phyloP scores from a whole-genome alignment of 2,797 vertebrate genomes.

The Fratercula arctica region DNA sequence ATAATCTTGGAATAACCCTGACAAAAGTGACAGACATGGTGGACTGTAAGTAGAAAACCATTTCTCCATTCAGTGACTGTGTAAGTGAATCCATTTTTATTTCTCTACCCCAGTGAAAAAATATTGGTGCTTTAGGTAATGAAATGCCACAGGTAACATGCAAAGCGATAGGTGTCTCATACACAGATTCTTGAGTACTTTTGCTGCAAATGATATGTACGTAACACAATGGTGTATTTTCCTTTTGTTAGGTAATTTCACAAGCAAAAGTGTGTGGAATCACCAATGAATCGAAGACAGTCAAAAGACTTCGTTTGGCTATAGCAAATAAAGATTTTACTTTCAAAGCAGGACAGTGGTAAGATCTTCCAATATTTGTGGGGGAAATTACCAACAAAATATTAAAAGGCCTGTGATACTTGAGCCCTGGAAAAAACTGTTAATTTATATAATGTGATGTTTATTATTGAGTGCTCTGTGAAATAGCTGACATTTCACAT shows the following conservation, averaged over 20 bases:
- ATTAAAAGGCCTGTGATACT: neutral
- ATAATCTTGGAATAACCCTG: neutral
- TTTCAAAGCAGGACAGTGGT: conserved; percentile 98
- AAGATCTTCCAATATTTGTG: conserved; percentile 63
- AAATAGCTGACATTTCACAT: neutral
- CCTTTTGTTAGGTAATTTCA: conserved; percentile 80
- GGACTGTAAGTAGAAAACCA: neutral
- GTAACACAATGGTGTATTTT: neutral
- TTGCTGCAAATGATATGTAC: neutral
- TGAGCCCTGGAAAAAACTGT: neutral
- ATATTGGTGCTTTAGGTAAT: neutral
- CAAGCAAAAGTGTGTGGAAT: conserved; percentile 88
- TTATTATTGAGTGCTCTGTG: neutral
- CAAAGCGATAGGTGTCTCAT: neutral
- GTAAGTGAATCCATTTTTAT: neutral
- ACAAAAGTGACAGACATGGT: neutral
- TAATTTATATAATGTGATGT: neutral
- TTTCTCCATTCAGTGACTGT: neutral
- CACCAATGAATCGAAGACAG: conserved; percentile 82
- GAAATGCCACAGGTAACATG: neutral
- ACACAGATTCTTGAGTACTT: neutral
- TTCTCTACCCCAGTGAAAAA: neutral
- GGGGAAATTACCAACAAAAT: neutral
- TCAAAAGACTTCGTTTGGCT: conserved; percentile 88
- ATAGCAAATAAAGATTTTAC: conserved; percentile 84